A percentile compares a stretch with the other conserved stretches of the same genome.
These are phyloP conservation scores for Dermatemys mawii DNA, from an alignment of 2,113 vertebrate species.

Conservation along the genomic window DNA sequence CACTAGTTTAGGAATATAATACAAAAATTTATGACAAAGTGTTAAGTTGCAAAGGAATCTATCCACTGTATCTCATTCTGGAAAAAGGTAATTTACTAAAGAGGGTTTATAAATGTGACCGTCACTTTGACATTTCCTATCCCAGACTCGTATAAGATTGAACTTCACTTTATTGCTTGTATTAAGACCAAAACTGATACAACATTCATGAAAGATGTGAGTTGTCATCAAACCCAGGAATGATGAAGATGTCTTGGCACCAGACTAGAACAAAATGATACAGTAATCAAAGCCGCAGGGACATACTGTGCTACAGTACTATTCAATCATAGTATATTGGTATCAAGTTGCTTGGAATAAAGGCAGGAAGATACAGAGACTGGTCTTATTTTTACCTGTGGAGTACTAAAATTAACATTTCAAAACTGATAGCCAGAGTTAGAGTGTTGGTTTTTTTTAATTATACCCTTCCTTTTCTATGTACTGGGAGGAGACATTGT, in stretches of 20 bases:
- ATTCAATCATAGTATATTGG: not conserved
- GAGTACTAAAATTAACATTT: conserved; percentile 46
- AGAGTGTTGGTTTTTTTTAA: not conserved
- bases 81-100: not conserved
- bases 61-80: not conserved
- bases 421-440: not conserved
- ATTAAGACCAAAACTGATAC: conserved; percentile 11
- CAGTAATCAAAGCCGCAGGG: not conserved
- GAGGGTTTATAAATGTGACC: not conserved
- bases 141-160: not conserved
- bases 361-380: not conserved
- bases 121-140: not conserved
- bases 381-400: conserved; percentile 22
- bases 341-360: conserved; percentile 1
- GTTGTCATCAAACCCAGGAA: conserved; percentile 8
- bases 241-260: conserved; percentile 14
- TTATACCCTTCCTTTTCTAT: not conserved
- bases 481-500: not conserved
- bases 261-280: not conserved
- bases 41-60: not conserved
- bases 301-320: not conserved
- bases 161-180: conserved; percentile 6
- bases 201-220: not conserved
- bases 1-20: not conserved
- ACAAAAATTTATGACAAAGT: not conserved